phyloP scores from a whole-genome alignment of 2,797 vertebrate genomes.

The Malacoraja senta region DNA sequence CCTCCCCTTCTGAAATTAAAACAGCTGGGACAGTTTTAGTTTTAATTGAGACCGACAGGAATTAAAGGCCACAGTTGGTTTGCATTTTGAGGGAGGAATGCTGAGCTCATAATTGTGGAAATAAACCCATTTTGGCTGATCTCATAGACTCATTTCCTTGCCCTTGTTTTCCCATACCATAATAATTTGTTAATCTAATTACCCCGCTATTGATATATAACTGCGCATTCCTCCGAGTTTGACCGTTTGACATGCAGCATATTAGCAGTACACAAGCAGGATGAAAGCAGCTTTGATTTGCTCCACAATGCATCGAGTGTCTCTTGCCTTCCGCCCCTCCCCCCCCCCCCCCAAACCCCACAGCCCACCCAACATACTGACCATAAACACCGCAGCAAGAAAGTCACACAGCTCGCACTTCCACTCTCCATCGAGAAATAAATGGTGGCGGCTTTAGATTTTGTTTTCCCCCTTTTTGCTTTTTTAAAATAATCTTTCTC shows the following conservation, averaged over 20 bases:
- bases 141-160: background rate
- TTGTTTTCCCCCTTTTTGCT: background rate
- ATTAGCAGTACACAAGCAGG: background rate
- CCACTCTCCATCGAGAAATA: background rate
- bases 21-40: background rate
- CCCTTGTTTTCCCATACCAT: background rate
- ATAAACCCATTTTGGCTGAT: background rate
- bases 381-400: background rate
- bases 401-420: background rate
- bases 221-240: background rate
- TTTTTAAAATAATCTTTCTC: background rate
- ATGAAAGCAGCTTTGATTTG: background rate
- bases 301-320: background rate
- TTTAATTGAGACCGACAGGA: background rate
- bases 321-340: background rate
- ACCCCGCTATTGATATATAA: background rate
- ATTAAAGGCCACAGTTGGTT: background rate
- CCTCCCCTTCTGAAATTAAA: background rate
- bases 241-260: background rate
- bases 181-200: slow-evolving; percentile 30
- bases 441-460: background rate
- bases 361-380: background rate
- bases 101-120: background rate
- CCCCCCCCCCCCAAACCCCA: background rate
- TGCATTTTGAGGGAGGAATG: background rate